Evolutionary conservation across 2,113 vertebrate genomes (phyloP), one percentile per base, ranked within the genome.

Genomic region (Callipepla squamata): DNA sequence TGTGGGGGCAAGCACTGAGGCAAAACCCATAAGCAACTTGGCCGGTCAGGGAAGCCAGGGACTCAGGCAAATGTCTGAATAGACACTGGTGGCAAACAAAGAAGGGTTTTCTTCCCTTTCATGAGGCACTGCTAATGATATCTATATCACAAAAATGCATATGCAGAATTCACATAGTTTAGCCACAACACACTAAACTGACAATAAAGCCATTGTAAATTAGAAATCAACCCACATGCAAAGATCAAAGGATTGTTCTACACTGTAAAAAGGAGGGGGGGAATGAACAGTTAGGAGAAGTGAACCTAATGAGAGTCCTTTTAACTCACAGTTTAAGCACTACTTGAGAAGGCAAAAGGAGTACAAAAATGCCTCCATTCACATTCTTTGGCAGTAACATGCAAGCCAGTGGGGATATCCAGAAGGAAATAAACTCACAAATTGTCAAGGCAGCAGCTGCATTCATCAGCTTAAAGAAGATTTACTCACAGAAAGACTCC

Each of bases 351-450:
- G 85, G 93, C 42, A 88, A 90, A 89, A 82, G 53, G 40, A 94
- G 84, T 50, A 86, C 45, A 92, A 88, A 94, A 95, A 83, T 81
- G 88, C 80, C 85, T 94, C 77, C 73, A 42, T 92, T 86, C 80
- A 89, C 93, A 93, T 94, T 94, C 90, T 70, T 90, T 96, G 96
- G 95, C 96, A 96, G 47, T 36, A 96, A 92, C 57, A 78, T 68
- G 40, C 82, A 94, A 96, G 90, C 76, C 92, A 86, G 93, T 93
- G 85, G 95, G 92, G 93, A 92, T 95, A 95, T 94, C 83, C 93
- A 96, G 92, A 93, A 95, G 90, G 93, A 96, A 96, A 95, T 92
- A 90, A 96, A 96, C 91, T 95, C 91, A 90, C 80, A 91, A 91
- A 96, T 89, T 96, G 70, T 95, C 93, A 91, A 88, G 85, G 89